Conservation (phyloP, 64 coral and sea anemone species). For the Acropora tenuis region DNA sequence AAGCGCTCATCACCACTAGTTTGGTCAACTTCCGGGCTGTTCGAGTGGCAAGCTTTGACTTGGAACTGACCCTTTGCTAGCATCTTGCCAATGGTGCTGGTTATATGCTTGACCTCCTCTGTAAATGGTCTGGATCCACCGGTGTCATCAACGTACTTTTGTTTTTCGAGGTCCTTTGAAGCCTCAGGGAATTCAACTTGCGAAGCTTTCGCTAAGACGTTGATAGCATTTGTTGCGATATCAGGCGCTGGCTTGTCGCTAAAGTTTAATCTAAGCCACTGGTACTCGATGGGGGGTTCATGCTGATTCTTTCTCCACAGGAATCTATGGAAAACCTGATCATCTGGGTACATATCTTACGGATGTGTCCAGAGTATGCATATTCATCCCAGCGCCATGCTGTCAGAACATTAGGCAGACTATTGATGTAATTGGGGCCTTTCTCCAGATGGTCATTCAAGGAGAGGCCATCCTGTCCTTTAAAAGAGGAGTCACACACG, state of each 20-base stretch:
- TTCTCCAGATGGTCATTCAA: constrained; percentile 49
- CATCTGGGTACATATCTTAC: constrained; percentile 54
- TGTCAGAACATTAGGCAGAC: constrained; percentile 4
- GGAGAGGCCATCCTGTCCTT: constrained; percentile 25
- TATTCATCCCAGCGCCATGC: constrained; percentile 40
- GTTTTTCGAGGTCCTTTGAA: constrained; percentile 56
- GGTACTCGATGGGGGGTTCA: constrained; percentile 38
- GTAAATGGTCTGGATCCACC: constrained; percentile 36
- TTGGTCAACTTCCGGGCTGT: constrained; percentile 26
- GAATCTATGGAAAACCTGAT: constrained; percentile 39
- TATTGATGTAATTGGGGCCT: constrained; percentile 38
- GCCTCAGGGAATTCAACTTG: constrained; percentile 63
- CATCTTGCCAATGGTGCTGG: constrained; percentile 44
- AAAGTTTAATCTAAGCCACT: constrained; percentile 63
- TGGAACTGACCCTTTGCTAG: constrained; percentile 65
- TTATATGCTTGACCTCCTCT: constrained; percentile 39
- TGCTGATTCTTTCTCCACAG: constrained; percentile 18
- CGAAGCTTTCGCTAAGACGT: constrained; percentile 47
- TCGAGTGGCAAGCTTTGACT: constrained; percentile 78
- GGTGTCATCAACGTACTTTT: constrained; percentile 66
- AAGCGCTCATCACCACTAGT: constrained; percentile 11
- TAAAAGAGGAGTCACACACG: constrained; percentile 17
- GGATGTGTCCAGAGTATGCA: constrained; percentile 31
- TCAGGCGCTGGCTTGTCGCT: constrained; percentile 78
- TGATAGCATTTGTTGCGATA: constrained; percentile 63